phyloP scores from a whole-genome alignment of 1,140 invertebrate species.

The Macrostomum lignano region DNA sequence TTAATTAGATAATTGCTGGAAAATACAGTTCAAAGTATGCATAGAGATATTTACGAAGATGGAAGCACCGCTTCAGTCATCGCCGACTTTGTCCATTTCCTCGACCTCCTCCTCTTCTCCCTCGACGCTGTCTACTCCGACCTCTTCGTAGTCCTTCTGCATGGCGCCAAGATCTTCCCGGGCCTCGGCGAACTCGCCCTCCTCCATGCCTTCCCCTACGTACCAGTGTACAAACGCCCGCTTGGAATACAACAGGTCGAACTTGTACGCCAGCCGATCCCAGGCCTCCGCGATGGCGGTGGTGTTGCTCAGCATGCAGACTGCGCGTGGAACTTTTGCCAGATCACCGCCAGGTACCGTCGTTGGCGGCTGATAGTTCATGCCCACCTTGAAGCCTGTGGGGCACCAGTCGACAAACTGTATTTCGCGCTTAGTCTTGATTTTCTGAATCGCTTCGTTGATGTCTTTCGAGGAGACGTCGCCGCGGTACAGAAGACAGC shows the following conservation, averaged over 20 bases:
- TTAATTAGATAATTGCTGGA: too few species aligned
- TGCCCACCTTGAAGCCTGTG: slow-evolving; percentile 39
- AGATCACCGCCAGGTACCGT: slow-evolving; percentile 15
- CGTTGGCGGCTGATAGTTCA: slow-evolving; percentile 17
- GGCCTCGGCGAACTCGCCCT: slow-evolving; percentile 6
- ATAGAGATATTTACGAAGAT: too few species aligned
- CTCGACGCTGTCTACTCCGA: background rate
- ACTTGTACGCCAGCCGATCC: slow-evolving; percentile 13
- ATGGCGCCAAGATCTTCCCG: background rate
- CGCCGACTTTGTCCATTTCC: too few species aligned
- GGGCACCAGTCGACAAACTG: slow-evolving; percentile 71
- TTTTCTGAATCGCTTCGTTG: slow-evolving; percentile 53
- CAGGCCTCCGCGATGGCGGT: slow-evolving; percentile 39
- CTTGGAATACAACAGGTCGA: slow-evolving; percentile 7
- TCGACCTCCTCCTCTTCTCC: too few species aligned
- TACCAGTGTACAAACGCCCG: slow-evolving; percentile 10
- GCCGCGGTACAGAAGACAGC: background rate
- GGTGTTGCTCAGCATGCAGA: slow-evolving; percentile 49
- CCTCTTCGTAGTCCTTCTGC: background rate
- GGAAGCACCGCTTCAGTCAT: too few species aligned
- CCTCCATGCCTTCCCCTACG: slow-evolving; percentile 9
- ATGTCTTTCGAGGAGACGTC: slow-evolving; percentile 35
- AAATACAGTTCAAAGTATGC: too few species aligned
- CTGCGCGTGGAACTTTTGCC: slow-evolving; percentile 23
- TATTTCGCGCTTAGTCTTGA: slow-evolving; percentile 34